Percentiles rank a stretch among this genome's conserved stretches.
Evolutionary conservation across 2,113 vertebrate species (phyloP).

Genomic region (Arvicanthis niloticus): DNA sequence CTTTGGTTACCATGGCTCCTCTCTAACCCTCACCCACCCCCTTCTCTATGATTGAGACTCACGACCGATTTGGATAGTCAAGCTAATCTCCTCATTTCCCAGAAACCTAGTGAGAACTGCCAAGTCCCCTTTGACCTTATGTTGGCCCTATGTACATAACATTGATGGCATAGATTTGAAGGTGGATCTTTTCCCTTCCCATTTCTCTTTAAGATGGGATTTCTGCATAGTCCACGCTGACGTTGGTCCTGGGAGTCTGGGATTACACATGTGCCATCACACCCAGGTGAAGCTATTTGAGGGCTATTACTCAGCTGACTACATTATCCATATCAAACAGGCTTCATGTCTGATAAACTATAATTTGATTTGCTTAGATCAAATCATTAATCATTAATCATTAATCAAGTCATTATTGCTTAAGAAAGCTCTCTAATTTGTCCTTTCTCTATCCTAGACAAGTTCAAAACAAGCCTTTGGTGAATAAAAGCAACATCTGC

Average conservation of each 20-base stretch:
- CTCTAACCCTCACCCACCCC: neutral
- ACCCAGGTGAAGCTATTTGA: neutral
- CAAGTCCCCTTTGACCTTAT: neutral
- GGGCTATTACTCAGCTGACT: neutral
- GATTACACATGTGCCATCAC: neutral
- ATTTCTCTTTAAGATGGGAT: neutral
- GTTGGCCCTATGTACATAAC: too few species aligned
- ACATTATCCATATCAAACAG: neutral
- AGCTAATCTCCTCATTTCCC: constrained; percentile 2
- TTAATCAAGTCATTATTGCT: neutral
- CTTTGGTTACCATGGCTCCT: neutral
- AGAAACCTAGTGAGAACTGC: neutral
- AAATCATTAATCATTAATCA: too few species aligned
- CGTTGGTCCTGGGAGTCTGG: neutral
- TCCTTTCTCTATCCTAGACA: neutral
- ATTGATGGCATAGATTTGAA: neutral
- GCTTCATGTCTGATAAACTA: neutral
- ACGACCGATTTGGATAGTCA: neutral
- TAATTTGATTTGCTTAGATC: neutral
- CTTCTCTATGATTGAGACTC: neutral
- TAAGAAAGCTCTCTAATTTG: neutral
- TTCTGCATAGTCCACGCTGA: neutral
- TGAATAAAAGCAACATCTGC: neutral
- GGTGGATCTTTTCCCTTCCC: neutral
- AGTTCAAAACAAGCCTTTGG: neutral